Evolutionary conservation across 2,113 vertebrate species (phyloP), one percentile per base, ranked within the genome.

Genomic region (Castor canadensis): DNA sequence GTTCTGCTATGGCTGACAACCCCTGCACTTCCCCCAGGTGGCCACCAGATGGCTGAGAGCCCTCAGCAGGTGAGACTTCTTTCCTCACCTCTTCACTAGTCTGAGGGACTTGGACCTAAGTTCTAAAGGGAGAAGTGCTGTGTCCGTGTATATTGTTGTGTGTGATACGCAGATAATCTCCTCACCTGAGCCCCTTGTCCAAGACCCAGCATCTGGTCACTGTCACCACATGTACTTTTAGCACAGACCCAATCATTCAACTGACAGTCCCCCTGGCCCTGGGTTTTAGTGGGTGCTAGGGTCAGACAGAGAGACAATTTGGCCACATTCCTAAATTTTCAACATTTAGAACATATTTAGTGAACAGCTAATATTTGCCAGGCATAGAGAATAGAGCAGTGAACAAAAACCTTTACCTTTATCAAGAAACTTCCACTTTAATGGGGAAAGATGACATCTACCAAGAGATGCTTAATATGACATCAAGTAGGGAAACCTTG

Each of bases 31-130:
- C 60, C 54, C n/a, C 45, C 76, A 85, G 24, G 24, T 94, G 80
- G 26, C 96, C 97, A 96, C 93, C 20, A 96, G 96, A 79, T 96
- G 97, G 95, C 83, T 9, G 28, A 62, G 64, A 64, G 58, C 40
- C 0, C 47, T 79, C 19, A 10, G 80, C 93, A 96, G 86, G 93
- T 94, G 62, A 69, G 86, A 83, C 58, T 60, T 82, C n/a, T 32
- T 76, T 38, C 32, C 10, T 56, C n/a, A 30, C 22, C 86, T 64
- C 35, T 24, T 38, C 28, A 75, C 26, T 16, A 16, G 9, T 54
- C 43, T 26, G 26, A 56, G 64, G 26, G 69, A 81, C 54, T 43
- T 45, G 40, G 22, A 32, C 22, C 32, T 19, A 47, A 8, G 28
- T 72, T 85, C 54, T 76, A 77, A 62, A 32, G 19, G 35, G 24